Conservation (phyloP, 2,888 invertebrate species). For the Tetramorium bicarinatum region DNA sequence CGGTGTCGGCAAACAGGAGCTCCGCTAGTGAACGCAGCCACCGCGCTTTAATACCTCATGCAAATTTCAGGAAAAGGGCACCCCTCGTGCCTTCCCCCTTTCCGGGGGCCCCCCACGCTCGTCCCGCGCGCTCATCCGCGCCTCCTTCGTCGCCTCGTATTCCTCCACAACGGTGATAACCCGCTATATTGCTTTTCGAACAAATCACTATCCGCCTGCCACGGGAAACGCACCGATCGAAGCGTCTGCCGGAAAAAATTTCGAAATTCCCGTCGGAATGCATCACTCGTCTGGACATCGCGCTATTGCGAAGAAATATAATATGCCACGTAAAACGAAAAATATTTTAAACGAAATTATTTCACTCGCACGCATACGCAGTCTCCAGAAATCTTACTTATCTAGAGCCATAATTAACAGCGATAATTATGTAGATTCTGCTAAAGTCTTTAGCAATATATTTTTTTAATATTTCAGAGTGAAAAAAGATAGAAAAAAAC, state of each 20-base stretch:
- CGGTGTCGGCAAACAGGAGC: slow-evolving; percentile 86
- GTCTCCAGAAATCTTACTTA: background rate
- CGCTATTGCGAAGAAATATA: slow-evolving; percentile 40
- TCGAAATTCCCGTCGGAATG: slow-evolving; percentile 63
- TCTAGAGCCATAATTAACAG: background rate
- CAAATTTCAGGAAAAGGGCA: slow-evolving; percentile 85
- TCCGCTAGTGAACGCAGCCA: slow-evolving; percentile 83
- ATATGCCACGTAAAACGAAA: slow-evolving; percentile 11
- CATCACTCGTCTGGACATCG: slow-evolving; percentile 32
- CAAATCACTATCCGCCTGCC: slow-evolving; percentile 84
- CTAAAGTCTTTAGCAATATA: background rate
- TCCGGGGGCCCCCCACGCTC: slow-evolving; percentile 64
- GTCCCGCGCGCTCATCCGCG: slow-evolving; percentile 67
- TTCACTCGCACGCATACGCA: background rate
- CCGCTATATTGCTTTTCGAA: slow-evolving; percentile 86
- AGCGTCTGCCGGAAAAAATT: slow-evolving; percentile 61
- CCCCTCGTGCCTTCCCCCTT: slow-evolving; percentile 69
- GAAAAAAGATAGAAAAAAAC: background rate
- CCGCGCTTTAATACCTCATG: slow-evolving; percentile 86
- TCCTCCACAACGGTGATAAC: slow-evolving; percentile 76
- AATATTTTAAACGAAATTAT: background rate
- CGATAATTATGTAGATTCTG: background rate
- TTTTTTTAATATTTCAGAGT: background rate
- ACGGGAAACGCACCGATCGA: slow-evolving; percentile 56
- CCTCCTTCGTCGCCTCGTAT: slow-evolving; percentile 75